These are phyloP conservation scores for Drosophila kurseongensis DNA, from an alignment of 1,140 invertebrate species.

Conservation along the genomic window DNA sequence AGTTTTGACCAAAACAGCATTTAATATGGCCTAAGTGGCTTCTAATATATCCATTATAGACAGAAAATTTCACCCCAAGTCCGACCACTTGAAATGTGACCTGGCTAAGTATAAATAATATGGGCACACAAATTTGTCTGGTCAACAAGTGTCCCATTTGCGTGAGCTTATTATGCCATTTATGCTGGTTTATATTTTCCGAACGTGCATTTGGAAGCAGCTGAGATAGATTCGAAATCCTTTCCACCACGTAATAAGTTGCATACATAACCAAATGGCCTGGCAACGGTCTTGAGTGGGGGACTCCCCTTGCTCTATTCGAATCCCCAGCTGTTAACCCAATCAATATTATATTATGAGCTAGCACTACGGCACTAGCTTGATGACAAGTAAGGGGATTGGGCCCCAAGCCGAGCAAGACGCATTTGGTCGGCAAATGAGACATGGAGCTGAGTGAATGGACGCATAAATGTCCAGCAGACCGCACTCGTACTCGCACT, in stretches of 20 bases:
- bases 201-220: conserved; percentile 28
- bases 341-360: conserved; percentile 67
- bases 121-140: background rate
- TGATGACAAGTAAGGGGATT: conserved; percentile 28
- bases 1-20: no score
- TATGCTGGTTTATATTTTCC: conserved; percentile 18
- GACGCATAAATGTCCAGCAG: conserved; percentile 28
- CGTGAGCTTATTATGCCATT: conserved; percentile 9
- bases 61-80: background rate
- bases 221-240: conserved; percentile 13
- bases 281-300: conserved; percentile 16
- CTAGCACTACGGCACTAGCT: conserved; percentile 20
- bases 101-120: background rate
- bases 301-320: background rate
- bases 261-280: conserved; percentile 44
- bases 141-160: conserved; percentile 36
- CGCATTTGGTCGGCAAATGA: conserved; percentile 47
- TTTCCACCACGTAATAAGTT: conserved; percentile 40
- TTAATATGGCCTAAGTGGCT: no score
- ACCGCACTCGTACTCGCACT: conserved; percentile 39
- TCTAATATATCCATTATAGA: no score
- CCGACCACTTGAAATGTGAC: conserved; percentile 7
- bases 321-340: conserved; percentile 36
- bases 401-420: conserved; percentile 39
- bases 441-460: conserved; percentile 28